Conservation (phyloP, 2,113 vertebrate genomes). For the Turdus rufiventris region DNA sequence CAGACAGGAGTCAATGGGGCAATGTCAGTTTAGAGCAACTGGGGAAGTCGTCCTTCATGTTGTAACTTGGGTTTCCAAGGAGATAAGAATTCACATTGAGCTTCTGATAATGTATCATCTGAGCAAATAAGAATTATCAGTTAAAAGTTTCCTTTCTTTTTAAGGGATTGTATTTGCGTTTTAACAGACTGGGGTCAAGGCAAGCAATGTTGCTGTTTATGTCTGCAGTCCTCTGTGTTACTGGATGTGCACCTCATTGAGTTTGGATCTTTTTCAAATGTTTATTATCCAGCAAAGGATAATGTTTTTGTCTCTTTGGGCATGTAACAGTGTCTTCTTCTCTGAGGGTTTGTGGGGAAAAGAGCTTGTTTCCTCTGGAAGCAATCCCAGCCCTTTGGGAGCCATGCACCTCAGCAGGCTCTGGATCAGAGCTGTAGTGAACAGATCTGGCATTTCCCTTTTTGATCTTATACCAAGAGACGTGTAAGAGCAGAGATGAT, state of each 20-base stretch:
- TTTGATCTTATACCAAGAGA: background rate
- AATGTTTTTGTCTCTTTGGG: background rate
- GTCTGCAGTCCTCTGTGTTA: background rate
- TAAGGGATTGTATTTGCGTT: background rate
- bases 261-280: background rate
- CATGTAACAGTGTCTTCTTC: background rate
- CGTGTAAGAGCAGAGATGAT: background rate
- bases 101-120: background rate
- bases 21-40: background rate
- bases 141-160: background rate
- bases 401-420: rapidly evolving
- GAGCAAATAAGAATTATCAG: background rate
- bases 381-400: background rate
- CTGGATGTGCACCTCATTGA: background rate
- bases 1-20: background rate
- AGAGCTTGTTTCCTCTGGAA: background rate
- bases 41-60: background rate
- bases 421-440: background rate
- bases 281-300: background rate
- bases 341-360: background rate
- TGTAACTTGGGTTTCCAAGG: background rate
- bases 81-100: background rate
- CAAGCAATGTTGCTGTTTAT: background rate
- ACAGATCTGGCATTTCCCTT: background rate
- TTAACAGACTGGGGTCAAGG: background rate